A percentile compares a stretch with the other conserved stretches of the same genome.
Conservation (phyloP, 2,113 vertebrate genomes). For the Notechis scutatus region DNA sequence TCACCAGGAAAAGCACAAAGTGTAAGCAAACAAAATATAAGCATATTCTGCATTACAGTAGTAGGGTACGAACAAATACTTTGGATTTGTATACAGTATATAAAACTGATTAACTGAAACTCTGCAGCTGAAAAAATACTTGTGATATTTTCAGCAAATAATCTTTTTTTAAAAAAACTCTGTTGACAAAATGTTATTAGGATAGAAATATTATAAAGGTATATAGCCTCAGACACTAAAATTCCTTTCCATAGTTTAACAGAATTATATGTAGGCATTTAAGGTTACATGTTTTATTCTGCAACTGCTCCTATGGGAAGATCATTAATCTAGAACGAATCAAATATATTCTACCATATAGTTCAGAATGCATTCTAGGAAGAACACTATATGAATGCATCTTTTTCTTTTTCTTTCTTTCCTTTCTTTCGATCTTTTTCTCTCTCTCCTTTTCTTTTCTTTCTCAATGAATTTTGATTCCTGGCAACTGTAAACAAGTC, state of each 20-base stretch:
- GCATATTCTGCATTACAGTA: background rate
- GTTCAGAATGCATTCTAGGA: background rate
- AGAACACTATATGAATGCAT: background rate
- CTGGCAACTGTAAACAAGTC: background rate
- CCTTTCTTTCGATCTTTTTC: too few species aligned
- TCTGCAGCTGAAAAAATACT: slow-evolving; percentile 35
- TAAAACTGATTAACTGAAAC: slow-evolving; percentile 11
- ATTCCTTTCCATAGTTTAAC: background rate
- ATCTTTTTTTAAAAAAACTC: background rate
- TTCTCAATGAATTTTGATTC: background rate
- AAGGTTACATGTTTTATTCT: background rate
- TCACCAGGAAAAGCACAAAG: background rate
- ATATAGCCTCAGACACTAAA: background rate
- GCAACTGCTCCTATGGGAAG: background rate
- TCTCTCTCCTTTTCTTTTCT: background rate
- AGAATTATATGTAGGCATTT: background rate
- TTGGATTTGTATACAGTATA: slow-evolving; percentile 3
- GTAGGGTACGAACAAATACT: background rate
- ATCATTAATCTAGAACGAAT: background rate
- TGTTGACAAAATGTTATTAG: background rate
- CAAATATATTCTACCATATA: background rate
- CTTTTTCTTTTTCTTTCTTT: too few species aligned
- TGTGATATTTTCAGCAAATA: background rate
- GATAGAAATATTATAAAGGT: background rate
- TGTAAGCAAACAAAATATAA: background rate